Percentiles rank a stretch among this genome's conserved stretches.
These are phyloP conservation scores for Hoplias malabaricus DNA, from an alignment of 2,113 vertebrate genomes.

Conservation along the genomic window DNA sequence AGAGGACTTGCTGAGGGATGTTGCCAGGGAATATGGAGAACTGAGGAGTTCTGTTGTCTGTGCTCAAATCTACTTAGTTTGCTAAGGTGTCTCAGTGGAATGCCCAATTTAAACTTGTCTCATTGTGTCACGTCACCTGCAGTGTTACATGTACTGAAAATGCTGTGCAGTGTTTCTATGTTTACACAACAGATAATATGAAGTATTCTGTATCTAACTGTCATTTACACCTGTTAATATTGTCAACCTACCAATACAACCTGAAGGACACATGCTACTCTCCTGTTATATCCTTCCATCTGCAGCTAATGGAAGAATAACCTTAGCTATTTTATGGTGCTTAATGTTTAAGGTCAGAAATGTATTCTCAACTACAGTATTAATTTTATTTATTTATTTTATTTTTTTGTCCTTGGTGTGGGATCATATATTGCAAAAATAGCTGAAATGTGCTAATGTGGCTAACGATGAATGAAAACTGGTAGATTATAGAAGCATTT, in stretches of 20 bases:
- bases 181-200: conserved; percentile 46
- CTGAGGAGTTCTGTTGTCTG: not conserved
- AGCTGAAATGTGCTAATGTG: not conserved
- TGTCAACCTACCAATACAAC: not conserved
- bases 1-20: not conserved
- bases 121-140: conserved; percentile 4
- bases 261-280: not conserved
- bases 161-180: conserved; percentile 53
- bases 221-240: not conserved
- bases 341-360: conserved; percentile 9
- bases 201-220: conserved; percentile 25
- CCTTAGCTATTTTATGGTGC: conserved; percentile 13
- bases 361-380: not conserved
- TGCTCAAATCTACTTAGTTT: conserved; percentile 14
- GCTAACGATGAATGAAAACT: not conserved
- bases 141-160: conserved; percentile 40
- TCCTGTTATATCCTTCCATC: not conserved
- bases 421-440: not conserved
- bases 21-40: conserved; percentile 9
- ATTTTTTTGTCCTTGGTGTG: not conserved
- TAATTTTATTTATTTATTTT: too few species aligned
- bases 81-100: conserved; percentile 5
- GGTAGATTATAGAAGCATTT: not conserved
- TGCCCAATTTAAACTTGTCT: conserved; percentile 18
- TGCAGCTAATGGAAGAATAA: not conserved